phyloP scores from a whole-genome alignment of 1,140 invertebrate species.

The Drosophila pseudoananassae region DNA sequence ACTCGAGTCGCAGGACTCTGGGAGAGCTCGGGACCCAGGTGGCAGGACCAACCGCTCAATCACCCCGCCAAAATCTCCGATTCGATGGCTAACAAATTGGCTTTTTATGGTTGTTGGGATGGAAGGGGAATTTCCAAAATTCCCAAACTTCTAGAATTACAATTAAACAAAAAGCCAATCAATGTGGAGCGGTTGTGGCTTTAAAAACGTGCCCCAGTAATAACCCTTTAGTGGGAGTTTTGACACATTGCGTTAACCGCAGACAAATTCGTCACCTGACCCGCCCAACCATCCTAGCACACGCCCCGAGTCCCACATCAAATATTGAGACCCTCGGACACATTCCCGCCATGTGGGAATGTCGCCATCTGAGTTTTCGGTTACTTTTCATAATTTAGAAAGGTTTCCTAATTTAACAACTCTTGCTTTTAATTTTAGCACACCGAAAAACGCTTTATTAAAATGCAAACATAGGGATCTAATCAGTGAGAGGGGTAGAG shows the following conservation, averaged over 20 bases:
- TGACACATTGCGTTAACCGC: conserved; percentile 24
- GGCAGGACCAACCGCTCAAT: conserved; percentile 42
- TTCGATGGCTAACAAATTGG: conserved; percentile 47
- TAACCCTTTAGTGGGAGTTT: conserved; percentile 22
- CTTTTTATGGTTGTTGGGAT: conserved; percentile 4
- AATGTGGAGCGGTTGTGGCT: neutral
- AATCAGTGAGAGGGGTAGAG: neutral
- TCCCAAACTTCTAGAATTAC: conserved; percentile 1
- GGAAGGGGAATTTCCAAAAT: neutral
- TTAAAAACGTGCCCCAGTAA: neutral
- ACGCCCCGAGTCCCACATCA: conserved; percentile 29
- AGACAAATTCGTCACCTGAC: neutral
- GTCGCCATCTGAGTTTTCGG: conserved; percentile 19
- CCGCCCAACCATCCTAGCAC: conserved; percentile 2
- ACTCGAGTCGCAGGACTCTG: conserved; percentile 13
- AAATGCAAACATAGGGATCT: neutral
- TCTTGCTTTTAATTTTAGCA: neutral
- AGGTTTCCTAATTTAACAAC: too few relatives aligned
- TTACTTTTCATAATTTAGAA: neutral
- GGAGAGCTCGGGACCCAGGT: conserved; percentile 14
- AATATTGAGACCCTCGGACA: conserved; percentile 22
- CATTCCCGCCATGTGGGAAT: conserved; percentile 16
- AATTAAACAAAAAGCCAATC: neutral
- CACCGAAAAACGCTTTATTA: conserved; percentile 1
- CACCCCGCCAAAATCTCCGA: conserved; percentile 31